Evolutionary conservation across 2,797 vertebrate species (phyloP), one percentile per base, ranked within the genome.

Genomic region (Platyrinchus mystaceus): DNA sequence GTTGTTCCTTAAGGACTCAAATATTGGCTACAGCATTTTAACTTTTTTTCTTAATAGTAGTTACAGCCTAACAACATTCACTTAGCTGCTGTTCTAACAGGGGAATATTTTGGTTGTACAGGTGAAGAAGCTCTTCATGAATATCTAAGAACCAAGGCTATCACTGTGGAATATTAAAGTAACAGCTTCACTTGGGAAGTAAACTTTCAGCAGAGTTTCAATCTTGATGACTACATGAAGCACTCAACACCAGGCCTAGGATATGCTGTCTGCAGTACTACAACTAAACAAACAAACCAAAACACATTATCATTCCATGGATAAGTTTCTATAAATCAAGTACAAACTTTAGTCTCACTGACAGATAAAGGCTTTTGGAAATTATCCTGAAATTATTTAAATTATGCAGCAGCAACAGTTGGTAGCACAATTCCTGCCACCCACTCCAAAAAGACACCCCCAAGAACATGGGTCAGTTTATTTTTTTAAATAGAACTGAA

Each of bases 71-170:
- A 60, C 26, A 79, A 50, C 44, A 70, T 59, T 26, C 5, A 9
- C 59, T 80, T n/a, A 91, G 27, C 47, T 88, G 53, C 58, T 62
- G 3, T 55, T 92, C 88, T 94, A 95, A 94, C 30, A 49, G 50
- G 43, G 84, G 49, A 84, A 75, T 49, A 28, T 71, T 93, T 37
- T 94, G 60, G 73, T 97, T 59, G 30, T 50, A 47, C 95, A 99
- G 99, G 99, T 89, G 99, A 99, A 96, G 99, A 99, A 75, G 99
- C 99, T 24, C 98, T 99, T 56, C 96, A 98, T 10, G 99, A 99
- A 91, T 99, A 99, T 97, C 99, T 99, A 88, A 98, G 98, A 98
- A 99, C 99, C 95, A 99, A 99, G 98, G 98, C 99, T 6, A 98
- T 99, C 96, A 99, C 99, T 3, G 98, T 99, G 97, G 99, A 99